Conservation (phyloP, 2,113 vertebrate genomes). For the Nerophis lumbriciformis region DNA sequence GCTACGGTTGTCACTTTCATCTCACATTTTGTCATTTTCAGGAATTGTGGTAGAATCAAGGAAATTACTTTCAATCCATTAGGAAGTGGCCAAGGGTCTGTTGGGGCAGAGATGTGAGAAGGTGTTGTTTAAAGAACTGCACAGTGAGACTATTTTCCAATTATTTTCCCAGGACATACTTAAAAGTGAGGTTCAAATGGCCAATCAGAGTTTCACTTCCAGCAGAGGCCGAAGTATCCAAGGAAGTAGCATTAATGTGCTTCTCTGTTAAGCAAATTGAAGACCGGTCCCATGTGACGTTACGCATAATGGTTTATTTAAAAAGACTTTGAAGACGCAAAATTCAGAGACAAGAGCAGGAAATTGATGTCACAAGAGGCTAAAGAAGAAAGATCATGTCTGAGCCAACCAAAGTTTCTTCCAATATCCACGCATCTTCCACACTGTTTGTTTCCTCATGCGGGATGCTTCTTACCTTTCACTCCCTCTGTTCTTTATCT, state of each 20-base stretch:
- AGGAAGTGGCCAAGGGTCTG: background rate
- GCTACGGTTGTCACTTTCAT: constrained; percentile 26
- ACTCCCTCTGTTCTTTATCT: constrained; percentile 53
- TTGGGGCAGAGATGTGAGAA: constrained; percentile 17
- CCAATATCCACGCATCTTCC: constrained; percentile 47
- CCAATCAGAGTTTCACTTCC: constrained; percentile 31
- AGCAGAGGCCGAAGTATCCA: constrained; percentile 7
- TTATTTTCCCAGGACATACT: constrained; percentile 45
- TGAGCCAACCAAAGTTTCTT: constrained; percentile 52
- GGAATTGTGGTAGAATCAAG: constrained; percentile 21
- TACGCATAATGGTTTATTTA: constrained; percentile 35
- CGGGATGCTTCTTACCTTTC: constrained; percentile 30
- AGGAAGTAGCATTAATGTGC: constrained; percentile 29
- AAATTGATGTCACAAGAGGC: constrained; percentile 28
- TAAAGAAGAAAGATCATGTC: constrained; percentile 33
- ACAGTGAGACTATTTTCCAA: constrained; percentile 27
- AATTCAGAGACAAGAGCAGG: constrained; percentile 21
- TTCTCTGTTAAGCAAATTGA: constrained; percentile 35
- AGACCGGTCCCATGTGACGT: constrained; percentile 35
- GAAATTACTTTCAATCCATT: constrained; percentile 23
- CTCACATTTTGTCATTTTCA: constrained; percentile 29
- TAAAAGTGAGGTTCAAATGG: constrained; percentile 42
- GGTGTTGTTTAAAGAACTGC: constrained; percentile 26
- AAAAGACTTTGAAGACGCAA: constrained; percentile 23
- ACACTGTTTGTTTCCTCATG: constrained; percentile 36